Percentiles rank a stretch among this genome's conserved stretches.
phyloP scores from a whole-genome alignment of 2,797 vertebrate genomes.

The Manis pentadactyla region DNA sequence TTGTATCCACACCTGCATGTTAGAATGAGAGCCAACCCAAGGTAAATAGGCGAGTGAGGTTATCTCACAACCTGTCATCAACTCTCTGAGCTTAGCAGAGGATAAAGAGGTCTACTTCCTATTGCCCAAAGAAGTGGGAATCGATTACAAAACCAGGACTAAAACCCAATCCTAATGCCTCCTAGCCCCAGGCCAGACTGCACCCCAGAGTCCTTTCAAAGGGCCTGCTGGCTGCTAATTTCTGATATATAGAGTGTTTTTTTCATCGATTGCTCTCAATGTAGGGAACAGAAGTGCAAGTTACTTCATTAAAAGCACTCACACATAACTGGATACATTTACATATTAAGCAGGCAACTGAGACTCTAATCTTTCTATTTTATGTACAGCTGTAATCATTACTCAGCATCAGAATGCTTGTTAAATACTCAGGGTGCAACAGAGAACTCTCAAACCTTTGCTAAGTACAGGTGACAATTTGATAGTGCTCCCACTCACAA shows the following conservation, averaged over 20 bases:
- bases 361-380: conserved; percentile 85
- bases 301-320: conserved; percentile 86
- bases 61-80: conserved; percentile 18
- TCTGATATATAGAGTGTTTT: conserved; percentile 76
- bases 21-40: conserved; percentile 5
- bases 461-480: conserved; percentile 65
- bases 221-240: conserved; percentile 63
- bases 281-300: conserved; percentile 82
- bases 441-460: conserved; percentile 79
- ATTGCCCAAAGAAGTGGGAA: conserved; percentile 20
- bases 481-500: conserved; percentile 73
- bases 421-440: conserved; percentile 80
- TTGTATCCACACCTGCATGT: not conserved
- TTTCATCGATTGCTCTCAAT: conserved; percentile 83
- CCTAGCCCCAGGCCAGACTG: conserved; percentile 12
- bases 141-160: not conserved
- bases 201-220: conserved; percentile 22
- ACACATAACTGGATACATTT: conserved; percentile 85
- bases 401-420: conserved; percentile 80
- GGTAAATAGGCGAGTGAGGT: not conserved
- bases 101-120: conserved; percentile 11
- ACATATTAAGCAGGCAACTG: conserved; percentile 88
- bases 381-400: conserved; percentile 81
- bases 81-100: not conserved
- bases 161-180: conserved; percentile 4